Conservation (phyloP, 2,888 invertebrate species). For the Sarcophaga carnaria region DNA sequence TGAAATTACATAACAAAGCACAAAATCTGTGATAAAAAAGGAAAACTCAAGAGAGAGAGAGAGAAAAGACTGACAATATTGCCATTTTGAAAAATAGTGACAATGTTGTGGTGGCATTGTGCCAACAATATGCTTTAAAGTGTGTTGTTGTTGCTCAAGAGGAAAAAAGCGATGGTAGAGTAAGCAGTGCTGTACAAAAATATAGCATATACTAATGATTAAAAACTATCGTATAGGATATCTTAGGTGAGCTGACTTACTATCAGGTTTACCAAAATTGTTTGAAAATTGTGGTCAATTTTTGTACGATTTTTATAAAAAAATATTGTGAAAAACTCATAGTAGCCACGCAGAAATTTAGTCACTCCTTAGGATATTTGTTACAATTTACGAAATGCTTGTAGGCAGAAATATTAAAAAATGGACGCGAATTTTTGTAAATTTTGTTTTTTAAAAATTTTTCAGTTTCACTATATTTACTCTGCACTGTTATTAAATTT, state of each 20-base stretch:
- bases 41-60: not conserved
- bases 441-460: too few species aligned
- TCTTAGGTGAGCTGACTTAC: too few species aligned
- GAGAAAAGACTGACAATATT: constrained; percentile 41
- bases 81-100: constrained; percentile 41
- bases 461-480: not conserved
- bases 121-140: constrained; percentile 62
- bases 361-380: too few species aligned
- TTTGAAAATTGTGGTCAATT: too few species aligned
- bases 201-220: not conserved
- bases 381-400: too few species aligned
- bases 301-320: too few species aligned
- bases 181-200: not conserved
- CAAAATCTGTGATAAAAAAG: constrained; percentile 22
- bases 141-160: not conserved
- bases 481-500: not conserved
- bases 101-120: constrained; percentile 49
- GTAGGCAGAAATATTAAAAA: too few species aligned
- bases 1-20: constrained; percentile 31
- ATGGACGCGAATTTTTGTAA: too few species aligned
- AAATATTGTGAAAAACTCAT: too few species aligned
- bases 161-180: not conserved
- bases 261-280: too few species aligned
- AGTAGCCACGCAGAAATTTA: too few species aligned
- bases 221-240: too few species aligned